Percentiles rank a stretch among this genome's conserved stretches.
Conservation (phyloP, 2,113 vertebrate genomes). For the Pollachius pollachius region DNA sequence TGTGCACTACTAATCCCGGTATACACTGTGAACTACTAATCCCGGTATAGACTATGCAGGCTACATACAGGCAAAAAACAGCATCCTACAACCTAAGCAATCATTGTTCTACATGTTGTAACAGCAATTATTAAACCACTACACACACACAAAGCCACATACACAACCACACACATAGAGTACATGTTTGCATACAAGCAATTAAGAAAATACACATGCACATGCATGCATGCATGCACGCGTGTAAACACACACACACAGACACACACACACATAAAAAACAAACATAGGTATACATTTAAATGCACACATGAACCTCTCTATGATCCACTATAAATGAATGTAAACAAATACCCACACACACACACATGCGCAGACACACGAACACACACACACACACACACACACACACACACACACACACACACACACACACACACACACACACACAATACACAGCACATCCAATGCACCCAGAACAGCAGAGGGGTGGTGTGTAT, state of each 20-base stretch:
- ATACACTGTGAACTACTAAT: no score
- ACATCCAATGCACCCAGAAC: not conserved
- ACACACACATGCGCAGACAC: constrained; percentile 3
- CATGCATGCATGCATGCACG: not conserved
- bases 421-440: not conserved
- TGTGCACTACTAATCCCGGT: no score
- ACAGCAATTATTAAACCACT: no score
- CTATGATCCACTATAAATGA: not conserved
- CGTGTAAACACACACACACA: no score
- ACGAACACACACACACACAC: not conserved
- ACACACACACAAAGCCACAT: constrained; percentile 10
- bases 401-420: constrained; percentile 11
- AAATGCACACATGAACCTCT: no score
- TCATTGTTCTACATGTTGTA: no score
- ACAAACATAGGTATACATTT: no score
- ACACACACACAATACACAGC: not conserved
- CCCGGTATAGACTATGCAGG: no score
- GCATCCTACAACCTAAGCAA: no score
- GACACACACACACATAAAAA: no score
- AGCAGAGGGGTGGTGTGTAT: not conserved
- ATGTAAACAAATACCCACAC: constrained; percentile 3
- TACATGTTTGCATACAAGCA: not conserved
- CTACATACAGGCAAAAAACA: no score
- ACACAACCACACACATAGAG: not conserved
- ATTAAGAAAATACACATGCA: not conserved